Evolutionary conservation across 2,797 vertebrate genomes (phyloP).

Genomic region (Neosilurus hyrtlii): DNA sequence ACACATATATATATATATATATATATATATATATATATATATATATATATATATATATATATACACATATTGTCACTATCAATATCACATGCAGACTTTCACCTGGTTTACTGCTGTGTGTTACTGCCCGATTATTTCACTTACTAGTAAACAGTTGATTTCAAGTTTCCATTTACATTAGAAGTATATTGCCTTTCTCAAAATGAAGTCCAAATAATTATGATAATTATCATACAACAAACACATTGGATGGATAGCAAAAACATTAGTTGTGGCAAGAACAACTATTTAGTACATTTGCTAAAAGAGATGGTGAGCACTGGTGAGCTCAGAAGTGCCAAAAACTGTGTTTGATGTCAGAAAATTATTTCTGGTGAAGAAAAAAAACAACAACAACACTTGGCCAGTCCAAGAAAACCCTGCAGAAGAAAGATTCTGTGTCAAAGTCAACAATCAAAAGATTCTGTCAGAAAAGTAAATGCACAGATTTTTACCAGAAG

Average conservation of each 20-base stretch:
- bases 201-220: no score
- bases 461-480: background rate
- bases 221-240: no score
- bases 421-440: background rate
- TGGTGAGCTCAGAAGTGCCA: background rate
- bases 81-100: background rate
- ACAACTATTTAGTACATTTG: conserved; percentile 45
- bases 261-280: conserved; percentile 48
- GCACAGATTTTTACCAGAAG: background rate
- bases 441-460: background rate
- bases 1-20: no score
- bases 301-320: conserved; percentile 12
- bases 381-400: no score
- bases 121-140: background rate
- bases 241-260: conserved; percentile 29
- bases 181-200: no score
- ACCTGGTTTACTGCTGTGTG: background rate
- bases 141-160: conserved; percentile 6
- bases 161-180: background rate
- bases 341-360: background rate
- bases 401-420: no score
- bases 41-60: no score
- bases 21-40: no score
- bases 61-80: no score
- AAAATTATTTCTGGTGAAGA: background rate